Conservation (phyloP, 2,888 invertebrate genomes). For the Perizoma affinitatum region DNA sequence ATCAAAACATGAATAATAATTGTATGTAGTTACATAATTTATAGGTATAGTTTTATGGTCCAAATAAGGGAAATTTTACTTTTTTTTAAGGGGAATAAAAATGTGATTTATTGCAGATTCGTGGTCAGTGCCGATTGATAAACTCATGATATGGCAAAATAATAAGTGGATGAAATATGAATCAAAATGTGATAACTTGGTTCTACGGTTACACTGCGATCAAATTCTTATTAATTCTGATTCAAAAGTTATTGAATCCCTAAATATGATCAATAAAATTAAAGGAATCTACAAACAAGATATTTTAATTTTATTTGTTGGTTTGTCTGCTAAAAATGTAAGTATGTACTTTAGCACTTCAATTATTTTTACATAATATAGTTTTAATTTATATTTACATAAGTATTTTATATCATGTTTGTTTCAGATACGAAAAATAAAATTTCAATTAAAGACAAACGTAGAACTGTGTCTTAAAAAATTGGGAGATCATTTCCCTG, state of each 20-base stretch:
- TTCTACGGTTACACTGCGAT: slow-evolving; percentile 58
- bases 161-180: slow-evolving; percentile 61
- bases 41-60: too few species aligned
- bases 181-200: slow-evolving; percentile 38
- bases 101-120: slow-evolving; percentile 47
- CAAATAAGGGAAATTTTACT: too few species aligned
- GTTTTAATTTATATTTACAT: too few species aligned
- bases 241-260: slow-evolving; percentile 61
- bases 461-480: slow-evolving; percentile 47
- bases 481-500: slow-evolving; percentile 59
- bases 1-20: too few species aligned
- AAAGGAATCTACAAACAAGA: slow-evolving; percentile 70
- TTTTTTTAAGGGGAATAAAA: too few species aligned
- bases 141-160: slow-evolving; percentile 63
- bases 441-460: slow-evolving; percentile 62
- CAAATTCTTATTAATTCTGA: slow-evolving; percentile 60
- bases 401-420: slow-evolving; percentile 2
- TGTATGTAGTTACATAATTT: background rate
- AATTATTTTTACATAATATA: too few species aligned
- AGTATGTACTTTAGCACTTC: slow-evolving; percentile 26
- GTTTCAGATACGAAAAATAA: slow-evolving; percentile 66
- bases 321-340: slow-evolving; percentile 50
- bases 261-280: slow-evolving; percentile 62
- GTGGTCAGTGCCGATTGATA: slow-evolving; percentile 56
- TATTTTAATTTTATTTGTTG: slow-evolving; percentile 61